phyloP scores from a whole-genome alignment of 2,797 vertebrate species.

The Rhadinocentrus ornatus region DNA sequence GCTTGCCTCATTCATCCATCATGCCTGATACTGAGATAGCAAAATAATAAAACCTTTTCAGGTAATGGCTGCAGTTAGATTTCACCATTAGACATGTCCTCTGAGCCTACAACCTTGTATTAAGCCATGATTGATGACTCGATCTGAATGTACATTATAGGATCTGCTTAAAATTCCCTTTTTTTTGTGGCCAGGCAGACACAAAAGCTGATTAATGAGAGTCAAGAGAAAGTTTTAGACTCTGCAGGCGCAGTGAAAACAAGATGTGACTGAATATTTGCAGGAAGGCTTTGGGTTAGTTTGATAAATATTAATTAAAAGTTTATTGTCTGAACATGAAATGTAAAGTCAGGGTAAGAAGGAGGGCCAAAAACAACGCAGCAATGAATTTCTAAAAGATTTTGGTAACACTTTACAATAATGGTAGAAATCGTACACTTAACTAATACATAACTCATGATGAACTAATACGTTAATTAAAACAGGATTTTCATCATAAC shows the following conservation, averaged over 20 bases:
- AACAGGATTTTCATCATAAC: too few species aligned
- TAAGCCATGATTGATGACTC: conserved; percentile 74
- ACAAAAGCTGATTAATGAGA: conserved; percentile 60
- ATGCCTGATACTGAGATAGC: conserved; percentile 62
- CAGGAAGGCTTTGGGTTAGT: conserved; percentile 37
- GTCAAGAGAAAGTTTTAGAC: conserved; percentile 38
- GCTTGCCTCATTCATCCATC: conserved; percentile 70
- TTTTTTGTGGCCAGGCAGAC: conserved; percentile 49
- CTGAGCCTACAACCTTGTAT: conserved; percentile 52
- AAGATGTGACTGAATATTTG: conserved; percentile 37
- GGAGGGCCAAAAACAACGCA: neutral
- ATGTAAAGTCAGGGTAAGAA: conserved; percentile 14
- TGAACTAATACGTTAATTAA: too few species aligned
- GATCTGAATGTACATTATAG: conserved; percentile 62
- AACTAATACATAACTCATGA: too few species aligned
- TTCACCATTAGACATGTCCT: conserved; percentile 55
- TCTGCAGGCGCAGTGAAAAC: conserved; percentile 29
- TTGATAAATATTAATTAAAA: conserved; percentile 58
- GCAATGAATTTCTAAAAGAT: neutral
- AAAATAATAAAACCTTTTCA: conserved; percentile 72
- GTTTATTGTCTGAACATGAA: conserved; percentile 30
- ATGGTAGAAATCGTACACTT: too few species aligned
- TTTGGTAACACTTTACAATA: too few species aligned
- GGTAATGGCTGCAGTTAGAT: conserved; percentile 68
- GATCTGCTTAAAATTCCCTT: conserved; percentile 67